Percentiles rank a stretch among this genome's conserved stretches.
Conservation (phyloP, 2,888 invertebrate genomes). For the Nemotelus pantherinus region DNA sequence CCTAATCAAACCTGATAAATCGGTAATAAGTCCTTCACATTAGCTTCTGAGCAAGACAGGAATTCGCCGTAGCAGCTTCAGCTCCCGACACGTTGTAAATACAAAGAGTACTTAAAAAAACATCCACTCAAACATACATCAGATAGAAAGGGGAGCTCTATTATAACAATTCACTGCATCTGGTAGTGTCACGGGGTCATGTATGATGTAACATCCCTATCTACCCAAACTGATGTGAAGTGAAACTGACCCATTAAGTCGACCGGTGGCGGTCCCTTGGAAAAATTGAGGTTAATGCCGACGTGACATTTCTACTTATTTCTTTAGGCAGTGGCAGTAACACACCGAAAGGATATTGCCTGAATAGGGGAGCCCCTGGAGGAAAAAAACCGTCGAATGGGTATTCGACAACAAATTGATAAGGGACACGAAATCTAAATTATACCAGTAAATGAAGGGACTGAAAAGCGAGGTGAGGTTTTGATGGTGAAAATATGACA, state of each 20-base stretch:
- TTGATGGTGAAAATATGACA: no score
- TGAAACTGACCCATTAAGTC: no score
- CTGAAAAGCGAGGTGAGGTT: no score
- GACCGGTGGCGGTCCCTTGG: not conserved
- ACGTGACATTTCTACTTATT: conserved; percentile 26
- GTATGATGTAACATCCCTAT: no score
- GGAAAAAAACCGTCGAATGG: conserved; percentile 26
- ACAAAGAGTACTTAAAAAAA: no score
- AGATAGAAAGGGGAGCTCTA: no score
- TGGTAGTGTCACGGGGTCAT: no score
- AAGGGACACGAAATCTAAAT: conserved; percentile 38
- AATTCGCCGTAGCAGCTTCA: no score
- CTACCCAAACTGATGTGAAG: not conserved
- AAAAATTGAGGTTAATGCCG: conserved; percentile 20
- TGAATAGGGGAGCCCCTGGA: not conserved
- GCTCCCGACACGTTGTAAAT: no score
- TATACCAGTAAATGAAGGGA: not conserved
- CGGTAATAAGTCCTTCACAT: conserved; percentile 33
- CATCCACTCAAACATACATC: no score
- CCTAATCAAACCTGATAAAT: conserved; percentile 42
- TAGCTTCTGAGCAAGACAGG: not conserved
- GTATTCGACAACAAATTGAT: conserved; percentile 34
- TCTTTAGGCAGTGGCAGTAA: not conserved
- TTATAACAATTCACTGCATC: no score
- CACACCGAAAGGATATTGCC: conserved; percentile 17